Percentiles rank a stretch among this genome's conserved stretches.
These are phyloP conservation scores for Todiramphus chloris DNA, from an alignment of 2,113 vertebrate genomes.

Conservation along the genomic window DNA sequence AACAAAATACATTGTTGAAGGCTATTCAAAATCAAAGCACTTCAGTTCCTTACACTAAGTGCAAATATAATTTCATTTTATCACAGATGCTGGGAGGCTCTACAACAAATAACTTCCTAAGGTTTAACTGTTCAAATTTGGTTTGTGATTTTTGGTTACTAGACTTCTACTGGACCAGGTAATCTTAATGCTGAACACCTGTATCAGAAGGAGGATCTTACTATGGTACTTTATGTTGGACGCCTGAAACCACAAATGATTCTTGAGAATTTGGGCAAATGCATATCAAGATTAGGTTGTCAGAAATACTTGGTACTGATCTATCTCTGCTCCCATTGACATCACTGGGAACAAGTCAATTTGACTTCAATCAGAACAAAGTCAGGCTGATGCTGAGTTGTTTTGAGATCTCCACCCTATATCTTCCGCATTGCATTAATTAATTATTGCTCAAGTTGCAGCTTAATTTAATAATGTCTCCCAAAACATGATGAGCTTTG, in stretches of 20 bases:
- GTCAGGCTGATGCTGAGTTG: slow-evolving; percentile 27
- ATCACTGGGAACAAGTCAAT: slow-evolving; percentile 38
- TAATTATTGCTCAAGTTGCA: slow-evolving; percentile 56
- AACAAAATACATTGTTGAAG: background rate
- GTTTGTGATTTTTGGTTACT: background rate
- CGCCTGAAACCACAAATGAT: background rate
- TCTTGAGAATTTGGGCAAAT: background rate
- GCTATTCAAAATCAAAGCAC: slow-evolving; percentile 1
- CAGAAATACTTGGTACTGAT: slow-evolving; percentile 4
- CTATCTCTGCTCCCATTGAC: background rate
- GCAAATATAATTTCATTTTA: background rate
- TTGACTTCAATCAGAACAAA: slow-evolving; percentile 41
- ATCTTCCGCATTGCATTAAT: slow-evolving; percentile 36
- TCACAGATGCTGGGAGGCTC: background rate
- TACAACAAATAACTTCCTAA: background rate
- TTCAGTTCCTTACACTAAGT: background rate
- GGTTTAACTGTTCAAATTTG: background rate
- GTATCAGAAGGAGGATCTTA: background rate
- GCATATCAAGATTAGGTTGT: background rate
- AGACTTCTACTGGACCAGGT: background rate
- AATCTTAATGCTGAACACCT: background rate
- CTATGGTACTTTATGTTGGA: background rate
- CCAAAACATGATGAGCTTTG: slow-evolving; percentile 24
- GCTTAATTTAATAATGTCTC: slow-evolving; percentile 43
- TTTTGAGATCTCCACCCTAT: slow-evolving; percentile 41